These are phyloP conservation scores for Rhabdomys dilectus DNA, from an alignment of 2,113 vertebrate genomes.

Conservation along the genomic window DNA sequence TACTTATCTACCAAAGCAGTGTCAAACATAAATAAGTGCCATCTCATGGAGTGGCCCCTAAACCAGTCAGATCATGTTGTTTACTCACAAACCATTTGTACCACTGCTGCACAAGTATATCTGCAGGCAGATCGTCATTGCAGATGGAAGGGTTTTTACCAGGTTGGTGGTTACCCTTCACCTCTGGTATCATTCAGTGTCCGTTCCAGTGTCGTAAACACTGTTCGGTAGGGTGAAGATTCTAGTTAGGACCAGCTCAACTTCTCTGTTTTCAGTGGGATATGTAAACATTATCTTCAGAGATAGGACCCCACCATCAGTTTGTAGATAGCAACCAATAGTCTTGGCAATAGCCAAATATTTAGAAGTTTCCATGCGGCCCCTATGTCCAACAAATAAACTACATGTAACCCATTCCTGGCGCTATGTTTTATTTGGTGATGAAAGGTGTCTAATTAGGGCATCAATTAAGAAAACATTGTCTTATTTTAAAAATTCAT, in stretches of 20 bases:
- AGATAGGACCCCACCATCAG: not conserved
- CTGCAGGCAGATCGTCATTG: not conserved
- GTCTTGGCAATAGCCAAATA: not conserved
- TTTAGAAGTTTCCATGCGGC: not conserved
- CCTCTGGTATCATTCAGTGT: not conserved
- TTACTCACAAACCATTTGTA: not conserved
- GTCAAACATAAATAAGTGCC: not conserved
- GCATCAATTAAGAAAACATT: not conserved
- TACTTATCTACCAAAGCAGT: not conserved
- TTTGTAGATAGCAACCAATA: not conserved
- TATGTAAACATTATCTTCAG: not conserved
- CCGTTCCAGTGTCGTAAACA: not conserved
- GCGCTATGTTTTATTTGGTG: not conserved
- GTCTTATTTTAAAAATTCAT: not conserved
- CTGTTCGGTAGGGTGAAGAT: not conserved
- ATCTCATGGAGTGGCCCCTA: not conserved
- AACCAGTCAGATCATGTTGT: not conserved
- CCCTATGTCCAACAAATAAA: not conserved
- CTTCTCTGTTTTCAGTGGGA: not conserved
- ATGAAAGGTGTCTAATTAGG: not conserved
- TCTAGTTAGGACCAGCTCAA: not conserved
- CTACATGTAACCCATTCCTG: not conserved
- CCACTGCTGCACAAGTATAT: not conserved
- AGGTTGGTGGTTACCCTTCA: too few species aligned
- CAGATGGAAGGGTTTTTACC: not conserved